Conservation (phyloP, 1,140 invertebrate genomes). For the Pogonus chalceus region DNA sequence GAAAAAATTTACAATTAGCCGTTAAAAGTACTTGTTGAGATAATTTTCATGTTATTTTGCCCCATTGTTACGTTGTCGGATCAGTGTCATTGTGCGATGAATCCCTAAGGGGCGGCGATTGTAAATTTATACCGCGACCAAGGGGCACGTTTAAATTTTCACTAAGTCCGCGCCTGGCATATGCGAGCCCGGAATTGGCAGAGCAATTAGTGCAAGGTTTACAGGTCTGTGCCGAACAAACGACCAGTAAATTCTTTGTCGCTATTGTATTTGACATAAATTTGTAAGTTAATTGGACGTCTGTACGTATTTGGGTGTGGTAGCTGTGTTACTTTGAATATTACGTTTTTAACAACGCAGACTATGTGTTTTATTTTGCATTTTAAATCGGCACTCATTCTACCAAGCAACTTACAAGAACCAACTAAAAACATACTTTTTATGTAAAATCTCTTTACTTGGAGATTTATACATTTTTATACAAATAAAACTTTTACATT, state of each 20-base stretch:
- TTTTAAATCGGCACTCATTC: neutral
- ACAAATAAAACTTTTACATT: neutral
- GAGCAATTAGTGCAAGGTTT: conserved; percentile 15
- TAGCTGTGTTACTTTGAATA: neutral
- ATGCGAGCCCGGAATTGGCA: neutral
- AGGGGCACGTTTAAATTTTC: no score
- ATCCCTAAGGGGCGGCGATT: no score
- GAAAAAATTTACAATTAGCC: no score
- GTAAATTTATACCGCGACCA: no score
- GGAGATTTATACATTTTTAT: neutral
- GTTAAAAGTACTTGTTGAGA: no score
- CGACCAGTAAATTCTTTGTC: neutral
- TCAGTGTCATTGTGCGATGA: no score
- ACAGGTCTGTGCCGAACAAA: conserved; percentile 22
- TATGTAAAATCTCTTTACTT: neutral
- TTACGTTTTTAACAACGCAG: conserved; percentile 1
- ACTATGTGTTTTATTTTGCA: conserved; percentile 3
- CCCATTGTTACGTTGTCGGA: no score
- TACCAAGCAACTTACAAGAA: neutral
- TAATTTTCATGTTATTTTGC: no score
- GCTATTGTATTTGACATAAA: neutral
- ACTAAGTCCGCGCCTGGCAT: neutral
- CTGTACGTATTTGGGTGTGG: neutral
- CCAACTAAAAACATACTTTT: neutral
- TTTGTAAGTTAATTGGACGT: neutral